Evolutionary conservation across 2,888 invertebrate species (phyloP), one percentile per base, ranked within the genome.

Genomic region (Melieria crassipennis): DNA sequence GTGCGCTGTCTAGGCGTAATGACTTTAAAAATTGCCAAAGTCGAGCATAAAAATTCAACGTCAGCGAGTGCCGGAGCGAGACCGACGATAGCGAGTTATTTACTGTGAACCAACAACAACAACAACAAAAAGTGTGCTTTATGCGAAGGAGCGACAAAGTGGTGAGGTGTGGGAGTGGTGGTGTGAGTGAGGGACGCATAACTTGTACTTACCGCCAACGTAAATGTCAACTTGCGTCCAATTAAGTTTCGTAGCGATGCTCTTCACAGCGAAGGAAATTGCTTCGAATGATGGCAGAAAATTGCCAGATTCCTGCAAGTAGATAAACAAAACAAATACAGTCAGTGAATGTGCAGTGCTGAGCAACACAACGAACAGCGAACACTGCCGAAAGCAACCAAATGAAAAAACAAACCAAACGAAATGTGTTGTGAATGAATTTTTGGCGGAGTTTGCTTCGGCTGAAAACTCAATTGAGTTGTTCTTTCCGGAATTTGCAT

Each of bases 151-250:
- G 6, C 7, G 46, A n/a, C 46, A 13, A 69, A 47, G 68, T 60
- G 60, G 48, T 11, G 64, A 52, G 55, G 60, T 48, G 42, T 48
- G 42, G 67, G 47, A 13, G 16, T n/a, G 56, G 9, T 55, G 3
- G 48, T n/a, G 43, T 63, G 63, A 63, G n/a, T 65, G 11, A n/a
- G 30, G 46, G n/a, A 43, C 7, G 42, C 57, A 60, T 57, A 66
- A 46, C 43, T 52, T 52, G 57, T 56, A 84, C 86, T 85, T 83
- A 87, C 87, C 87, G 72, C 86, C 83, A 75, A 87, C 86, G 77
- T 85, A 83, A 78, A 87, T 87, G 79, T 84, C 83, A 76, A 85
- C 86, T 78, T 87, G 84, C 71, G 86, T 84, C 87, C 87, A 87
- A 84, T 87, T 87, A 77, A 87, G 81, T 80, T 87, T 87, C 68